Evolutionary conservation across 2,888 invertebrate species (phyloP).

Genomic region (Hedya salicella): DNA sequence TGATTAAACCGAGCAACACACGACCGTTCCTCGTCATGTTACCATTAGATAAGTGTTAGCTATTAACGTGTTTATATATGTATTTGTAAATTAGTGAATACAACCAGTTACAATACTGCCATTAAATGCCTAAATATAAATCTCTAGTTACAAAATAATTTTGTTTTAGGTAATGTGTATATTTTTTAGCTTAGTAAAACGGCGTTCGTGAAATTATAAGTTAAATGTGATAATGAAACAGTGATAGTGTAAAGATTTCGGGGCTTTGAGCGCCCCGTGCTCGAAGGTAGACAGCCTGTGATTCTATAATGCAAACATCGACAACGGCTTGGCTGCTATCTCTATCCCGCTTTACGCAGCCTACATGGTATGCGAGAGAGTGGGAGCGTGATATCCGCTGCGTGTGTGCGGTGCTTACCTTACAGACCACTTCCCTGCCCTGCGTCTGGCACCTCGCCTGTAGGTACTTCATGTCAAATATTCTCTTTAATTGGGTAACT

Average conservation of each 20-base stretch:
- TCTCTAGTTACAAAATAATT: constrained; percentile 65
- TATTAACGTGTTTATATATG: constrained; percentile 72
- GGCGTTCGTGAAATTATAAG: constrained; percentile 79
- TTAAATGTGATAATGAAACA: constrained; percentile 79
- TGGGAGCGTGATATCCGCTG: neutral
- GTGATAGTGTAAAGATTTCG: constrained; percentile 65
- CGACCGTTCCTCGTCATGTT: constrained; percentile 82
- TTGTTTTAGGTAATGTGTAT: constrained; percentile 60
- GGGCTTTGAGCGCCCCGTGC: constrained; percentile 22
- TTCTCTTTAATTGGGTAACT: constrained; percentile 73
- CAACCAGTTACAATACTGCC: constrained; percentile 84
- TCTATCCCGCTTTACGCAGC: neutral
- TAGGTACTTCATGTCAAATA: constrained; percentile 52
- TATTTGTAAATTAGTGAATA: constrained; percentile 73
- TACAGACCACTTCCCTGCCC: constrained; percentile 34
- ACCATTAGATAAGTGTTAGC: constrained; percentile 83
- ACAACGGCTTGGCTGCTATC: neutral
- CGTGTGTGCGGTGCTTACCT: neutral
- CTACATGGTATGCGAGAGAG: neutral
- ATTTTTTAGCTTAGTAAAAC: constrained; percentile 67
- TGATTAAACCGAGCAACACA: constrained; percentile 80
- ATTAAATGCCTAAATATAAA: constrained; percentile 81
- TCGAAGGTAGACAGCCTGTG: neutral
- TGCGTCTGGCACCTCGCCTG: constrained; percentile 50
- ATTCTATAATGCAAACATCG: constrained; percentile 4